Evolutionary conservation across 2,113 vertebrate species (phyloP), one percentile per base, ranked within the genome.

Genomic region (Clarias macrocephalus): DNA sequence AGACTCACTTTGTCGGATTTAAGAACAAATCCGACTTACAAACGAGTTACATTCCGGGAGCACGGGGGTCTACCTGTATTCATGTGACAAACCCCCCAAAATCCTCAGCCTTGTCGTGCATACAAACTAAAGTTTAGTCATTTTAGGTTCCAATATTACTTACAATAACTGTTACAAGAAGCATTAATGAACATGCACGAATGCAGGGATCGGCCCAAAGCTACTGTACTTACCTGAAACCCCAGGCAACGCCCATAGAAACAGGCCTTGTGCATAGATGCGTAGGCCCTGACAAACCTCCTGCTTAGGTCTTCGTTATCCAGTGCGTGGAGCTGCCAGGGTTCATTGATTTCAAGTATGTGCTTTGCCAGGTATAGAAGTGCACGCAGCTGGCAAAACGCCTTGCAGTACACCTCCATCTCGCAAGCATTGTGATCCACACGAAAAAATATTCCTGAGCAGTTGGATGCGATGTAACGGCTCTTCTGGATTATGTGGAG

Each of bases 191-290:
- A 62, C 30, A 81, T 15, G 19, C 30, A 30, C 8, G 3, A 37
- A 93, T 18, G 13, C 25, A 57, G 2, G 28, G 19, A 93, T 93
- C 79, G 13, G 9, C 3, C 7, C n/a, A 11, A 80, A 59, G 25
- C 56, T 33, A 16, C 7, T 48, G 48, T 48, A 48, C 91, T 84
- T 80, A 98, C 97, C 96, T 98, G 97, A 86, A 98, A 98, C 88
- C 97, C 97, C 76, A 98, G 93, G 76, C 97, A 98, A 89, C 97
- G 96, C 1, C 97, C 97, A 0, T 98, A 98, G 94, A 98, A 98
- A 88, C 97, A 98, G 83, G 96, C 96, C 88, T 98, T 98, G 93
- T 97, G 96, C 95, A 98, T 96, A 3, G 96, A 96, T 91, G 95
- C 92, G 89, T 97, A 98, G 90, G 97, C 97, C 19, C 86, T 93